phyloP scores from a whole-genome alignment of 2,797 vertebrate species.

The Momotus momota region DNA sequence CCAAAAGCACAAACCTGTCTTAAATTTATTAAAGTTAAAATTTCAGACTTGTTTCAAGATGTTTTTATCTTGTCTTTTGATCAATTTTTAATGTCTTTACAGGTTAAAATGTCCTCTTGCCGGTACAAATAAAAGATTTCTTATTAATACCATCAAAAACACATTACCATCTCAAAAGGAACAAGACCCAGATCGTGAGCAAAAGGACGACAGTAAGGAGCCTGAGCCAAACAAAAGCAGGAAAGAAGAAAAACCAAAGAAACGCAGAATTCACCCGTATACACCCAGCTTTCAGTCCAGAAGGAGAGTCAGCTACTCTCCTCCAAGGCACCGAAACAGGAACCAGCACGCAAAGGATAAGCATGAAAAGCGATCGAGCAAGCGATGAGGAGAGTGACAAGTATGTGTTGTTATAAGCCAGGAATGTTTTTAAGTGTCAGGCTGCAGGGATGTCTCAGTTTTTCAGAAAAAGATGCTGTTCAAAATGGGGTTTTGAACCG shows the following conservation, averaged over 20 bases:
- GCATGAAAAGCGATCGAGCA: constrained; percentile 60
- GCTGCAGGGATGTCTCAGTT: not conserved
- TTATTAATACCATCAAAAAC: constrained; percentile 95
- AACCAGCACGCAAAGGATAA: constrained; percentile 75
- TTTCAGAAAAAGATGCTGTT: constrained; percentile 5
- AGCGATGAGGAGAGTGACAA: constrained; percentile 54
- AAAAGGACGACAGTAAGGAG: constrained; percentile 72
- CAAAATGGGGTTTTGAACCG: not conserved
- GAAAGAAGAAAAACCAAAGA: constrained; percentile 77
- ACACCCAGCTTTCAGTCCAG: constrained; percentile 72
- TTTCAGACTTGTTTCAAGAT: not conserved
- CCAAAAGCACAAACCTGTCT: constrained; percentile 41
- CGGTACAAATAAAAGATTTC: constrained; percentile 95
- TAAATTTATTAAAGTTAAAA: not conserved
- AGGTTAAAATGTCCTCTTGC: constrained; percentile 97
- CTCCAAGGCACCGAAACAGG: constrained; percentile 66
- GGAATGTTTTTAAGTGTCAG: not conserved
- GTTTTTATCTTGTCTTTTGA: constrained; percentile 15
- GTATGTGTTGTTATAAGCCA: not conserved
- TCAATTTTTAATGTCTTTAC: constrained; percentile 48
- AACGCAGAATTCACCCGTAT: constrained; percentile 75
- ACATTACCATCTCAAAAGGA: constrained; percentile 81
- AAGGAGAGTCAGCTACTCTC: constrained; percentile 70
- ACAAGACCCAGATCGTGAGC: constrained; percentile 74
- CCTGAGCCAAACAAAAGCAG: constrained; percentile 68